These are phyloP conservation scores for Neoarius graeffei DNA, from an alignment of 2,113 vertebrate species.

Conservation along the genomic window DNA sequence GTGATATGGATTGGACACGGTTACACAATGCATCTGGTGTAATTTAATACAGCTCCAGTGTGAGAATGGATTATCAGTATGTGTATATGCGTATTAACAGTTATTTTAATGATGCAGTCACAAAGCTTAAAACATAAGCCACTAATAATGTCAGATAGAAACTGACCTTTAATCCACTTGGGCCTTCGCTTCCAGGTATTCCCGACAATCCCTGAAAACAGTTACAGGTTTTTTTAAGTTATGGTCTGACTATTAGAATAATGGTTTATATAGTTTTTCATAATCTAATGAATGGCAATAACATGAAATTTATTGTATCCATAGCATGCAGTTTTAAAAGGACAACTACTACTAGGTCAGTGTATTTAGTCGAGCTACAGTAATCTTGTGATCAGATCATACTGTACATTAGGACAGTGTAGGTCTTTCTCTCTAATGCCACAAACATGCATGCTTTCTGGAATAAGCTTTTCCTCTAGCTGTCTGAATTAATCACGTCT, in stretches of 20 bases:
- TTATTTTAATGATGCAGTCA: background rate
- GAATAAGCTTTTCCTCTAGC: slow-evolving; percentile 36
- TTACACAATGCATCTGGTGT: background rate
- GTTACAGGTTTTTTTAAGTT: slow-evolving; percentile 9
- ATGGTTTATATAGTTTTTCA: background rate
- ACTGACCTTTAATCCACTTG: slow-evolving; percentile 70
- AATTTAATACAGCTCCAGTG: background rate
- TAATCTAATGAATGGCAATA: background rate
- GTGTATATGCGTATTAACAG: background rate
- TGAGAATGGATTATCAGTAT: background rate
- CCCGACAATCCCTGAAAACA: slow-evolving; percentile 74
- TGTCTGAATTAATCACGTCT: slow-evolving; percentile 54
- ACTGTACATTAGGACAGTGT: slow-evolving; percentile 7
- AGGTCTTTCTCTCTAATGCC: slow-evolving; percentile 37
- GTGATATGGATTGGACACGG: background rate
- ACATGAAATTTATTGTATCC: background rate
- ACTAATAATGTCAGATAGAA: background rate
- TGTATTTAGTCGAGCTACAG: background rate
- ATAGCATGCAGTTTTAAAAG: background rate
- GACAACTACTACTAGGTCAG: too few relatives aligned
- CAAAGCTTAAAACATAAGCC: background rate
- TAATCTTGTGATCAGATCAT: background rate
- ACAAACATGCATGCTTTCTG: slow-evolving; percentile 45
- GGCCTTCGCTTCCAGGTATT: slow-evolving; percentile 70
- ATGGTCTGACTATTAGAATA: background rate